These are phyloP conservation scores for Lithobates pipiens DNA, from an alignment of 2,797 vertebrate genomes.

Conservation along the genomic window DNA sequence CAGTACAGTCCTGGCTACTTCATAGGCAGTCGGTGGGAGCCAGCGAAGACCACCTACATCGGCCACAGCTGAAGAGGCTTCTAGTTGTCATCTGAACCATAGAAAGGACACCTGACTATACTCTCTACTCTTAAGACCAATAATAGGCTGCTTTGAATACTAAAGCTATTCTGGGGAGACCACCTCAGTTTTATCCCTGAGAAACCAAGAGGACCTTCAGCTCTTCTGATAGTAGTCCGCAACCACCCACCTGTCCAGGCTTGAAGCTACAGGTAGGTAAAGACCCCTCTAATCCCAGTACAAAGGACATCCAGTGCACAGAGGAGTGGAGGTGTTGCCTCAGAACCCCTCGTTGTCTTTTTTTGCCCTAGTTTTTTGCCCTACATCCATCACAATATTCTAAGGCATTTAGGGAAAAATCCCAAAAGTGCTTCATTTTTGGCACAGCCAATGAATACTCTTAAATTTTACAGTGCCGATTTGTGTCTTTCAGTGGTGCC, in stretches of 20 bases:
- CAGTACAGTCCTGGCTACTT: slow-evolving; percentile 43
- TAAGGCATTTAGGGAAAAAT: not conserved
- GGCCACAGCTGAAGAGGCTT: not conserved
- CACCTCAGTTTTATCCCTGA: not conserved
- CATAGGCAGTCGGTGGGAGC: slow-evolving; percentile 22
- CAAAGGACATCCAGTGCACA: not conserved
- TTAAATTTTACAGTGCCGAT: not conserved
- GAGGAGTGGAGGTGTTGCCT: not conserved
- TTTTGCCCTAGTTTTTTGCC: not conserved
- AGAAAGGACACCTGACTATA: not conserved
- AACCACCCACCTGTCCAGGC: not conserved
- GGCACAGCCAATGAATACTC: not conserved
- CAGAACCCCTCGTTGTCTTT: not conserved
- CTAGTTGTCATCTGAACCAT: not conserved
- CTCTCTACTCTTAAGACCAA: not conserved
- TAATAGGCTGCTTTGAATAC: not conserved
- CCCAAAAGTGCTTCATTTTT: not conserved
- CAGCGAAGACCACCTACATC: not conserved
- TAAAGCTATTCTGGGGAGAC: not conserved
- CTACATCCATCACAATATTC: not conserved
- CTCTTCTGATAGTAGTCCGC: not conserved
- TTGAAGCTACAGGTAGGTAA: slow-evolving; percentile 40
- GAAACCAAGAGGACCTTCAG: not conserved
- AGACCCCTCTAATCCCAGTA: not conserved
- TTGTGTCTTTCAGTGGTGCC: not conserved